phyloP scores from a whole-genome alignment of 2,797 vertebrate species.

The Acomys russatus region DNA sequence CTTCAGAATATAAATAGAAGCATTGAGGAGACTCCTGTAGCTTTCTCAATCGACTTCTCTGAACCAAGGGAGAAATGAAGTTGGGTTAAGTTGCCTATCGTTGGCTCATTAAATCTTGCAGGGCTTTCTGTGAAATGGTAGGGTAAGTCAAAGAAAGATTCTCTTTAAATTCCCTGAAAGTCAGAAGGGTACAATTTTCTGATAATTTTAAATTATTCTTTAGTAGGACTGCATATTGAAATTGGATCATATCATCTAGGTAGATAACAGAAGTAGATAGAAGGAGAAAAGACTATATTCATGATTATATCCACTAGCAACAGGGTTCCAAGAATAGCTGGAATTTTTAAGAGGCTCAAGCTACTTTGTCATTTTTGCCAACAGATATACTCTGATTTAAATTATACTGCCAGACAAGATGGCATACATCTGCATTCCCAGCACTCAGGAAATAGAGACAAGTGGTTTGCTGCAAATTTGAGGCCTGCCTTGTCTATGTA shows the following conservation, averaged over 20 bases:
- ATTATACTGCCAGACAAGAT: background rate
- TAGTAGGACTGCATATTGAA: constrained; percentile 47
- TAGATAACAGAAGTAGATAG: constrained; percentile 17
- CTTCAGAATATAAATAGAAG: constrained; percentile 79
- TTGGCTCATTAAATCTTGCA: constrained; percentile 72
- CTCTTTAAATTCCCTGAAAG: constrained; percentile 70
- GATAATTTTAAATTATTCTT: constrained; percentile 68
- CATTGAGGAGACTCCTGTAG: constrained; percentile 69
- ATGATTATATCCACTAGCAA: constrained; percentile 22
- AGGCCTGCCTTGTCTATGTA: background rate
- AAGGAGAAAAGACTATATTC: background rate
- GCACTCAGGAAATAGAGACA: background rate
- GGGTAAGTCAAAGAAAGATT: constrained; percentile 55
- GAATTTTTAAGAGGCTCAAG: constrained; percentile 31
- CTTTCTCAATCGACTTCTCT: constrained; percentile 84
- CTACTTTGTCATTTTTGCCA: constrained; percentile 13
- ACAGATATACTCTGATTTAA: constrained; percentile 52
- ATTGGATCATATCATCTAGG: constrained; percentile 27
- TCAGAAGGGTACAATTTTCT: constrained; percentile 62
- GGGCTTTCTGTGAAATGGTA: constrained; percentile 70
- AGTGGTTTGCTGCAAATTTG: background rate
- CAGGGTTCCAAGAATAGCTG: background rate
- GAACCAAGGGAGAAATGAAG: constrained; percentile 75
- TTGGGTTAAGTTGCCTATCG: constrained; percentile 57
- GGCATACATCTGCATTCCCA: background rate